phyloP scores from a whole-genome alignment of 2,113 vertebrate species.

The Ceyx margarethae region DNA sequence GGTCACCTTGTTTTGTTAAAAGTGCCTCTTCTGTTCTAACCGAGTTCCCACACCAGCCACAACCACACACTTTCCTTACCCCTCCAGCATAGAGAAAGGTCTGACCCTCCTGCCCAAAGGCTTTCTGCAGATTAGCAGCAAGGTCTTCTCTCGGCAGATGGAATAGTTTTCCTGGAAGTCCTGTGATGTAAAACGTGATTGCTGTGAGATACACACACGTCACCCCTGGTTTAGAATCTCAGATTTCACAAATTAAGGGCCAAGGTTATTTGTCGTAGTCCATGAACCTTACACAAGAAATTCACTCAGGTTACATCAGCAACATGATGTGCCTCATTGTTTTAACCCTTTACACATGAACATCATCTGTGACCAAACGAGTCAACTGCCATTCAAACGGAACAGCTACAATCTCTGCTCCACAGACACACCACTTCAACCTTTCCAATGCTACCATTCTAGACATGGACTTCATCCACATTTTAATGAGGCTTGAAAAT shows the following conservation, averaged over 20 bases:
- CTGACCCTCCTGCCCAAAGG: not conserved
- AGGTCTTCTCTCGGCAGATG: not conserved
- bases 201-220: rapidly evolving
- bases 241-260: not conserved
- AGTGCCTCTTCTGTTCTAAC: not conserved
- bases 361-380: not conserved
- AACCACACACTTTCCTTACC: rapidly evolving
- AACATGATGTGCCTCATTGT: not conserved
- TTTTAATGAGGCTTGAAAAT: slow-evolving; percentile 83
- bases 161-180: not conserved
- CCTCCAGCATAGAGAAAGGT: rapidly evolving
- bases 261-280: not conserved
- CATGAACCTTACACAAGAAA: not conserved
- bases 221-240: not conserved
- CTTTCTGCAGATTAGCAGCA: not conserved
- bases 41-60: not conserved
- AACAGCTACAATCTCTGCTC: slow-evolving; percentile 47
- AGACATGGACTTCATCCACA: slow-evolving; percentile 79
- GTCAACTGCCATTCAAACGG: slow-evolving; percentile 60
- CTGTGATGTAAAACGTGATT: not conserved
- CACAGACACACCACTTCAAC: slow-evolving; percentile 79
- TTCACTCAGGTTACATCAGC: not conserved
- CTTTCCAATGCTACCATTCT: slow-evolving; percentile 77
- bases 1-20: not conserved
- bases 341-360: not conserved